Conservation (phyloP, 2,888 invertebrate genomes). For the Criorhina ranunculi region DNA sequence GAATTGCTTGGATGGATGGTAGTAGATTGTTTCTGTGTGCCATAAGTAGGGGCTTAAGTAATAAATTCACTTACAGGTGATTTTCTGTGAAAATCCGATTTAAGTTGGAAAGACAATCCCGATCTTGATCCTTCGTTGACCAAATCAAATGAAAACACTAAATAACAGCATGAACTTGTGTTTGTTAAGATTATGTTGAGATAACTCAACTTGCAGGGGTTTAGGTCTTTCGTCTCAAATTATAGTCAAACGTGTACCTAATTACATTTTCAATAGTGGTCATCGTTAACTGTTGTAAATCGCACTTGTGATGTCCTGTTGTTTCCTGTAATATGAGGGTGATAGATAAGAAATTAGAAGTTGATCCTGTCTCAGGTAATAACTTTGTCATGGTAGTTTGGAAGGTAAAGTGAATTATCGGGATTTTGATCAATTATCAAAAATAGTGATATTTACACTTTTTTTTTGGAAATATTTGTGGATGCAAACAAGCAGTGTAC, state of each 20-base stretch:
- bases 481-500: too few species aligned
- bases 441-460: constrained; percentile 58
- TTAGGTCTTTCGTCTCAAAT: constrained; percentile 20
- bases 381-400: constrained; percentile 25
- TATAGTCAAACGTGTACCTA: constrained; percentile 45
- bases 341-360: constrained; percentile 42
- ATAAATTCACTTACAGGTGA: constrained; percentile 40
- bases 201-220: constrained; percentile 61
- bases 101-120: constrained; percentile 41
- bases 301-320: constrained; percentile 53
- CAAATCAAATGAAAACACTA: constrained; percentile 45
- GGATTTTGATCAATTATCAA: constrained; percentile 12
- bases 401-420: background rate
- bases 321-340: constrained; percentile 67
- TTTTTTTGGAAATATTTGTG: background rate
- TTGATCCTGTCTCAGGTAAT: constrained; percentile 11
- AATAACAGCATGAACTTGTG: constrained; percentile 48
- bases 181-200: constrained; percentile 52
- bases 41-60: constrained; percentile 21
- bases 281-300: constrained; percentile 12
- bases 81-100: constrained; percentile 67
- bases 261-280: constrained; percentile 59
- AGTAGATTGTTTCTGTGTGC: constrained; percentile 12
- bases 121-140: constrained; percentile 34
- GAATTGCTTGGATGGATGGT: too few species aligned